Base-by-base conservation (phyloP, 2,797 vertebrate genomes). In the Aratinga solstitialis region DNA sequence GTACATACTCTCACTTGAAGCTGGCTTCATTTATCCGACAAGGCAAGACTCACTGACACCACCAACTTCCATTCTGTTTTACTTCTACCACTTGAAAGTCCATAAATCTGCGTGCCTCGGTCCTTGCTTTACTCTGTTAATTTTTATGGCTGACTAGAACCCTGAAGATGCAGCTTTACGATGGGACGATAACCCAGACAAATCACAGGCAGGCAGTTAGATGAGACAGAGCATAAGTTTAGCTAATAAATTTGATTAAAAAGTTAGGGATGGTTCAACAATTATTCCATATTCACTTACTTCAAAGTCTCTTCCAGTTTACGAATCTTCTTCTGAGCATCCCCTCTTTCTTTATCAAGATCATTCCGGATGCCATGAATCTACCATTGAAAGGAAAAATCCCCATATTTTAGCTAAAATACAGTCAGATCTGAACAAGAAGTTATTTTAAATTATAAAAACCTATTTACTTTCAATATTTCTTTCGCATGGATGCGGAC, bases 251-350 rank as follows among this genome's bases (percentile, higher is more conserved):
- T 53, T 24, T 56, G 61, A 40, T 36, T 82, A 51, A 87, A 62
- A 53, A 32, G 34, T 9, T 13, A 7, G 21, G 67, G 5, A 23
- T 19, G 11, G 20, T 59, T 62, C 45, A 87, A 77, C 18, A 77
- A 65, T 54, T 61, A 80, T 63, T 75, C 47, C 38, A 84, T 5
- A 65, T 69, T 95, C 93, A 97, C 98, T 98, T 97, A 99, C 99
- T 98, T 99, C 96, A 99, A 96, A 80, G 96, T 72, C 26, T 98
- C 98, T 83, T 99, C 98, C 59, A 99, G 96, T 92, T 97, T 98
- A 67, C 42, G 93, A 54, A 98, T 98, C 97, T 98, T 99, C 98
- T 97, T 99, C 61, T 97, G 98, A 87, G 98, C 94, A 42, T 98
- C 98, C 16, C 78, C 96, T 95, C 96, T 98, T 71, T 99, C 99